Evolutionary conservation across 2,888 invertebrate genomes (phyloP).

Genomic region (Drosophila anceps): DNA sequence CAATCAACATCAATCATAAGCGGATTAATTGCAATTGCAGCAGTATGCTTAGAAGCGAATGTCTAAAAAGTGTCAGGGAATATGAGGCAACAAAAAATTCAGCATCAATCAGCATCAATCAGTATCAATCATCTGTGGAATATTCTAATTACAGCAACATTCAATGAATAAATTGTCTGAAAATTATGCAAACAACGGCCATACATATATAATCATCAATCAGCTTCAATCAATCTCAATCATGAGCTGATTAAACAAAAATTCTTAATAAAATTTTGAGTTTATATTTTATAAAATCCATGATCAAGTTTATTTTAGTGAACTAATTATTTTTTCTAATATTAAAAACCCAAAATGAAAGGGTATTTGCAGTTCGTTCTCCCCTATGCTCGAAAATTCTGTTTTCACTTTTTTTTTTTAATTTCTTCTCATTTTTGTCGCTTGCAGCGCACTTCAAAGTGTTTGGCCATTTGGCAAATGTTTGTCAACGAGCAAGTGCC

Average conservation of each 20-base stretch:
- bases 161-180: background rate
- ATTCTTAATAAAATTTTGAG: no score
- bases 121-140: background rate
- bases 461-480: conserved; percentile 70
- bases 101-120: background rate
- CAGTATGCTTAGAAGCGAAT: no score
- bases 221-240: no score
- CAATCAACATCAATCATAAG: no score
- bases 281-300: background rate
- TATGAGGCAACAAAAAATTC: no score
- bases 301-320: background rate
- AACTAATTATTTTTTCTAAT: background rate
- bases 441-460: conserved; percentile 29
- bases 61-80: no score
- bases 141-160: background rate
- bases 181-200: no score
- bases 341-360: background rate
- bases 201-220: no score
- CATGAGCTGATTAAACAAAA: no score
- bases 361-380: conserved; percentile 10
- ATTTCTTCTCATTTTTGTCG: conserved; percentile 8
- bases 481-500: conserved; percentile 68
- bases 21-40: no score
- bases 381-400: background rate
- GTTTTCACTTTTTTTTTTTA: background rate